A percentile compares a stretch with the other conserved stretches of the same genome.
phyloP scores from a whole-genome alignment of 1,140 invertebrate genomes.

The Temnothorax longispinosus region DNA sequence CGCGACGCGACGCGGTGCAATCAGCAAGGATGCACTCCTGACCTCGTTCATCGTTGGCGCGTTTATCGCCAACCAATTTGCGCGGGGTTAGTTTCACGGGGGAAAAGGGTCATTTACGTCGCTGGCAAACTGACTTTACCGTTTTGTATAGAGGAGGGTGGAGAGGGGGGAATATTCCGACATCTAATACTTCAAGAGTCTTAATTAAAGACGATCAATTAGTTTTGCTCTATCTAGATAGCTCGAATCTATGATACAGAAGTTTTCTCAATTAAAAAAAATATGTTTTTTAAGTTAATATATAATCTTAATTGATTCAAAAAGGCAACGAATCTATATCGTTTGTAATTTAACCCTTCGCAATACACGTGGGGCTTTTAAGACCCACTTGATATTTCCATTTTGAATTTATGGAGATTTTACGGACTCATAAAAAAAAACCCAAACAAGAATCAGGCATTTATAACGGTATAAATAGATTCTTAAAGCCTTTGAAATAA shows the following conservation, averaged over 20 bases:
- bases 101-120: constrained; percentile 5
- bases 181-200: not conserved
- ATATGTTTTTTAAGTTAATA: not conserved
- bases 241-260: not conserved
- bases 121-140: not conserved
- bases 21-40: constrained; percentile 40
- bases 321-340: not conserved
- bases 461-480: too few relatives aligned
- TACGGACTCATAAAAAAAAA: too few relatives aligned
- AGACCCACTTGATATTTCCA: too few relatives aligned
- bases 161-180: not conserved
- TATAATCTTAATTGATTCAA: not conserved
- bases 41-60: constrained; percentile 44
- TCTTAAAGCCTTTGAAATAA: too few relatives aligned
- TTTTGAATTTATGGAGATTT: too few relatives aligned
- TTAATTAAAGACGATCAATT: not conserved
- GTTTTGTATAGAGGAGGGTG: not conserved
- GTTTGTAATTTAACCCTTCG: not conserved
- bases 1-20: not conserved
- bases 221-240: not conserved
- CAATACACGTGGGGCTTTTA: too few relatives aligned
- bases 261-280: not conserved
- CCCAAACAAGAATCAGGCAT: too few relatives aligned
- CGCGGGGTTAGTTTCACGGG: constrained; percentile 2
- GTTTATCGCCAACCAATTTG: constrained; percentile 49